Evolutionary conservation across 2,888 invertebrate species (phyloP).

Genomic region (Sympetrum striolatum): DNA sequence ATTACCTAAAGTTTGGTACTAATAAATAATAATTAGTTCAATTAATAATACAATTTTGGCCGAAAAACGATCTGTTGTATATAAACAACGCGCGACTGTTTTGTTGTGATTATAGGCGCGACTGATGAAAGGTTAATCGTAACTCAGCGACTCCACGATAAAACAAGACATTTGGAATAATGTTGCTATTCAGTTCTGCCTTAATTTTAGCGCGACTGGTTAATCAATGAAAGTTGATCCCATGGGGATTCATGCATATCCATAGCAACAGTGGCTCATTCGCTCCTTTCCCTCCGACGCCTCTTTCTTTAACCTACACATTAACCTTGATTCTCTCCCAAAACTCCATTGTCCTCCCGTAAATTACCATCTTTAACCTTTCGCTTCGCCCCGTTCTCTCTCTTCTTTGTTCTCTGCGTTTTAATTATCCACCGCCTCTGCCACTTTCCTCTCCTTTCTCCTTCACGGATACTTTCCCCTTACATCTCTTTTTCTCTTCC

Average conservation of each 20-base stretch:
- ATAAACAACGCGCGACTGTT: too few species aligned
- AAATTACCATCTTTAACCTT: neutral
- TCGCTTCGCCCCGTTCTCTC: neutral
- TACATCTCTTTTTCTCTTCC: neutral
- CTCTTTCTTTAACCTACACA: neutral
- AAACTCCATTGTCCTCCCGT: neutral
- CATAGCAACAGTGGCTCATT: neutral
- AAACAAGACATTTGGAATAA: too few species aligned
- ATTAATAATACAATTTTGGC: too few species aligned
- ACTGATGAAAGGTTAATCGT: too few species aligned
- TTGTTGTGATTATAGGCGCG: too few species aligned
- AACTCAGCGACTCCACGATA: too few species aligned
- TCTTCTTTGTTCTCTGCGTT: neutral
- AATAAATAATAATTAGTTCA: too few species aligned
- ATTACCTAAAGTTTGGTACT: too few species aligned
- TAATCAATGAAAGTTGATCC: too few species aligned
- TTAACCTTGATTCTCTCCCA: neutral
- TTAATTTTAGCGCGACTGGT: too few species aligned
- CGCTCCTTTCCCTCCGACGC: neutral
- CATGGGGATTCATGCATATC: neutral
- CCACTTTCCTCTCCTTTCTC: neutral
- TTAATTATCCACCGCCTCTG: neutral
- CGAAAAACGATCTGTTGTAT: too few species aligned
- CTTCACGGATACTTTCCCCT: neutral
- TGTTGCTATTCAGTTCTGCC: too few species aligned